Base-by-base conservation (phyloP, 1,140 invertebrate genomes). In the Orussus abietinus region DNA sequence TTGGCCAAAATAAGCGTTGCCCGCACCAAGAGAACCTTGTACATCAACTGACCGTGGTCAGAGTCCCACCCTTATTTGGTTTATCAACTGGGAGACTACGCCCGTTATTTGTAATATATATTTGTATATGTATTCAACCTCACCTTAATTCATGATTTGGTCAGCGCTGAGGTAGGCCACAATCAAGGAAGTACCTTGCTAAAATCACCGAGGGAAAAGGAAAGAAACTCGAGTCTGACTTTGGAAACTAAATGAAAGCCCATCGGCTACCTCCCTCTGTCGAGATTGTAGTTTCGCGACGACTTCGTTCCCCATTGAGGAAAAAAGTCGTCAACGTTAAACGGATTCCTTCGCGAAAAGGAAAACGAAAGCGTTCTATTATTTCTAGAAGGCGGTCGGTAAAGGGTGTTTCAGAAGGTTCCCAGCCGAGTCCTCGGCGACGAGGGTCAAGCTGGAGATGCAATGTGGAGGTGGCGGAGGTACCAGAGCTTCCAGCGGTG, bases 391-490 rank as follows among this genome's bases (percentile, higher is more conserved):
- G 30, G 69, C 59, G 29, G 69, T 68, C 15, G 68, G 69, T 42
- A 71, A 55, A 21, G 64, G 64, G 42, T 72, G 53, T 43, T 76
- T 77, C 1, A 77, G 53, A 3, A 76, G 57, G 36, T 70, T 72
- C 21, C 75, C 75, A 15, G 58, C 44, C 1, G 66, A 66, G 43
- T 76, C 75, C 53, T 75, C 73, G 9, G 66, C 66, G 19, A 76
- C 55, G 33, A 76, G 52, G 3, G 62, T 70, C 1, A 68, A 26
- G 1, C 64, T 48, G 3, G 50, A 36, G 3, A 59, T 49, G 40
- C 51, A 66, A 15, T 71, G 64, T 2, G 61, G 57, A 3, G 69
- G 64, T 11, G 62, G 49, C 11, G 63, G 39, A 4, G 69, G 63
- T 7, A 71, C 60, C 30, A 72, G 42, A 14, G 69, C 59, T 35